Evolutionary conservation across 1,140 invertebrate species (phyloP), one percentile per base, ranked within the genome.

Genomic region (Drosophila sturtevanti): DNA sequence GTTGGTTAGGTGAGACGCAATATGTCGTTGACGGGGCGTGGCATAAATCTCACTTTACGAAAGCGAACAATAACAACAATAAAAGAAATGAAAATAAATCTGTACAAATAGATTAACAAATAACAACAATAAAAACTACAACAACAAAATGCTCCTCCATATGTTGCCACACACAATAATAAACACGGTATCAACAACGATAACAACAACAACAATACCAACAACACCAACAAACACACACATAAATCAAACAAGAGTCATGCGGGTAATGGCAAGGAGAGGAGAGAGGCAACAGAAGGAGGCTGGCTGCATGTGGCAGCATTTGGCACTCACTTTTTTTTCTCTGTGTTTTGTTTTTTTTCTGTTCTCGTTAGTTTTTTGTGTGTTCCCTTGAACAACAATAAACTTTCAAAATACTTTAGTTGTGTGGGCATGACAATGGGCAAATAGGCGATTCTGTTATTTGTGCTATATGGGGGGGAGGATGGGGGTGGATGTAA

Each of bases 41-140:
- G 68, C 68, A 86, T 86, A 86, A 86, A 86, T 86, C 82, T 86
- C 72, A 86, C 79, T 89, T 87, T 76, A 27, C 37, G 67, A 18
- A 31, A 31, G 27, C 27, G 27, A 1, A 51, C 21, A 48, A 11
- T 16, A 44, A 35, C 27, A 63, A 48, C 54, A 59, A 31, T 14
- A 14, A 34, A 51, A 63, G 62, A 52, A 54, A 73, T 22, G 51
- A 27, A 37, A 44, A 48, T 55, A 84, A 84, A 84, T 84, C 71
- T 78, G 63, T 77, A 81, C 82, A 89, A 86, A 86, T 82, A 87
- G 82, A 87, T 86, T 82, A 86, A 87, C 82, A 86, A 86, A 79
- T 81, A 87, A 75, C 68, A 71, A 67, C 72, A 79, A 69, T 70
- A 71, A 56, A 77, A 56, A 77, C 65, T 77, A 77, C 62, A 73